Percentiles rank a stretch among this genome's conserved stretches.
These are phyloP conservation scores for Anaspis maculata DNA, from an alignment of 2,888 invertebrate species.

Conservation along the genomic window DNA sequence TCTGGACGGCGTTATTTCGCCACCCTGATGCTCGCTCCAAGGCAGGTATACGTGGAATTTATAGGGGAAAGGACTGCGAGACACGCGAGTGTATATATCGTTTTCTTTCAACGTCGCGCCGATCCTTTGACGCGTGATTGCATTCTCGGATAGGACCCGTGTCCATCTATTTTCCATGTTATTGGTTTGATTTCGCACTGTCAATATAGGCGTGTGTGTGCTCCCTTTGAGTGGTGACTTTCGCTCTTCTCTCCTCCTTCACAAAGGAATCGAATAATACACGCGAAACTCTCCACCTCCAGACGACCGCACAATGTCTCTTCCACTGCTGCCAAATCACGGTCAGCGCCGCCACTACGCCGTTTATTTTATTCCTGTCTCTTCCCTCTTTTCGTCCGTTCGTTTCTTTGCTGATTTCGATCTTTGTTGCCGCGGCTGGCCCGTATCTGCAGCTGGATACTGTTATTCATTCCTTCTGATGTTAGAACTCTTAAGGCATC, in stretches of 20 bases:
- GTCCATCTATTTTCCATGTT: conserved; percentile 42
- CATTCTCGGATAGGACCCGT: conserved; percentile 28
- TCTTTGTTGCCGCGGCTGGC: too few relatives aligned
- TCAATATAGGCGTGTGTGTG: conserved; percentile 36
- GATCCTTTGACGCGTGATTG: conserved; percentile 31
- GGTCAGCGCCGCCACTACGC: too few relatives aligned
- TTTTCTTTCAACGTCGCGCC: conserved; percentile 20
- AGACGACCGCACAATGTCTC: too few relatives aligned
- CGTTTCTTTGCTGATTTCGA: too few relatives aligned
- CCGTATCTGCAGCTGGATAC: too few relatives aligned
- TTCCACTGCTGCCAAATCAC: too few relatives aligned
- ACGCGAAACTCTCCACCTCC: conserved; percentile 26
- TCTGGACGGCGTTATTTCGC: conserved; percentile 8
- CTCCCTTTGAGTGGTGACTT: conserved; percentile 28
- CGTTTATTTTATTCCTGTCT: conserved; percentile 5
- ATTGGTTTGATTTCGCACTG: conserved; percentile 39
- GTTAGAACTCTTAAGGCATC: too few relatives aligned
- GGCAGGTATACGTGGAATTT: too few relatives aligned
- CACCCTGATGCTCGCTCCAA: too few relatives aligned
- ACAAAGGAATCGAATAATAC: conserved; percentile 34
- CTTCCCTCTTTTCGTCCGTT: too few relatives aligned
- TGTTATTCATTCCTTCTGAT: too few relatives aligned
- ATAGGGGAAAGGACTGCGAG: too few relatives aligned
- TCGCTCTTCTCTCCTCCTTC: conserved; percentile 26
- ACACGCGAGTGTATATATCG: conserved; percentile 13